Evolutionary conservation across 2,113 vertebrate species (phyloP), one percentile per base, ranked within the genome.

Genomic region (Ictalurus furcatus): DNA sequence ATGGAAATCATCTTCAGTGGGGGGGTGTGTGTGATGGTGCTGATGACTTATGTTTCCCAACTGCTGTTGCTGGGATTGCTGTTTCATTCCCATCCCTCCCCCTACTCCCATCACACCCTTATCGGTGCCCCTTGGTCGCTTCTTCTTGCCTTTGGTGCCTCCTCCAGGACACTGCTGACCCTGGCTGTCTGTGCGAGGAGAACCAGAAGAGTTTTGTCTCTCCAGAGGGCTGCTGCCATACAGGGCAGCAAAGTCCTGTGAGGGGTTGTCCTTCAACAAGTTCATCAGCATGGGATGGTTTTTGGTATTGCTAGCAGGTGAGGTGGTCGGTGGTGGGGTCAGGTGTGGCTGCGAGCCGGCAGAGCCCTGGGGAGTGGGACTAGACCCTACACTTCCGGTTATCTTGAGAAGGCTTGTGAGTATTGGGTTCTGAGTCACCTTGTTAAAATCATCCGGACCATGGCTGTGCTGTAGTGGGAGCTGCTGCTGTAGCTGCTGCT

Each of bases 201-300:
- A 98, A 85, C 97, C 97, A 48, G 98, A 99, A 89, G 98, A 99
- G 83, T 99, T 99, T 93, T 98, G 98, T 93, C 98, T 97, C 93
- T 99, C 98, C 81, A 99, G 94, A 48, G 98, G 97, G 93, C 97
- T 99, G 92, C 97, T 98, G 88, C 97, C 96, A 86, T 99, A 99
- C 25, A 99, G 93, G 4, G 96, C 93, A 58, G 98, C 97, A 93
- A 99, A 99, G 95, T 99, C 98, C 92, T 99, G 98, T 88, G 98
- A 95, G 86, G 98, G 97, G 94, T 99, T 99, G 95, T 99, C 98
- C 93, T 99, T 99, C 90, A 99, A 96, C 88, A 99, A 95, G 93
- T 99, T 99, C 98, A 99, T 99, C 91, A 99, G 95, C 98, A 99
- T 99, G 92, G 98, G 98, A 94, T 99, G 98, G 93, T 99, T 99